Evolutionary conservation across 2,888 invertebrate genomes (phyloP).

Genomic region (Papilio demoleus): DNA sequence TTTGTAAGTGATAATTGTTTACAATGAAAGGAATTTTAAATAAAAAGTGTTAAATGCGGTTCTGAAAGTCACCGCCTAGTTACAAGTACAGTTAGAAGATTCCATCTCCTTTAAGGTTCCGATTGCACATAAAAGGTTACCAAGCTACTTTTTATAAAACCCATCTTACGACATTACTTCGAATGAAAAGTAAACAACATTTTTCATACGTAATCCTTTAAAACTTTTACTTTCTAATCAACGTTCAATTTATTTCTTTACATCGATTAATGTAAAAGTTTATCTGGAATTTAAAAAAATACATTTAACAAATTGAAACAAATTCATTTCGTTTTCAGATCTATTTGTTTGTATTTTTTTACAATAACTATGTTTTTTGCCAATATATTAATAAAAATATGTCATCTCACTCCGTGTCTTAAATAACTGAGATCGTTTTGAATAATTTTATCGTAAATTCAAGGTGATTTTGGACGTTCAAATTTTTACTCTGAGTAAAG

Average conservation of each 20-base stretch:
- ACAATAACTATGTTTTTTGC: no score
- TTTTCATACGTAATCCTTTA: constrained; percentile 55
- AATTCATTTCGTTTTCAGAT: constrained; percentile 38
- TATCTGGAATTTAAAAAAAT: constrained; percentile 11
- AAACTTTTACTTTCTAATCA: constrained; percentile 66
- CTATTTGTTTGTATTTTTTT: constrained; percentile 50
- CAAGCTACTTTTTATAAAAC: constrained; percentile 62
- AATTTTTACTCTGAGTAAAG: constrained; percentile 58
- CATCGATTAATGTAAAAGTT: constrained; percentile 36
- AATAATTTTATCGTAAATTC: neutral
- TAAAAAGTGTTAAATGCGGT: neutral
- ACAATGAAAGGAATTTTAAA: neutral
- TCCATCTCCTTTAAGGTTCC: constrained; percentile 61
- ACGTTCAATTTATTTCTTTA: constrained; percentile 45
- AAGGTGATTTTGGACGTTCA: constrained; percentile 53
- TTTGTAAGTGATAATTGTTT: neutral
- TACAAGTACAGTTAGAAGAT: constrained; percentile 61
- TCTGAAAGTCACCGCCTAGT: neutral
- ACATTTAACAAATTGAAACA: constrained; percentile 1
- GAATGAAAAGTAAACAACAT: constrained; percentile 67
- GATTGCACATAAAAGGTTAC: no score
- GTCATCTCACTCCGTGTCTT: constrained; percentile 48
- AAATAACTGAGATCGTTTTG: neutral
- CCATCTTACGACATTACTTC: constrained; percentile 58
- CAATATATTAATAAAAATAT: no score